A percentile compares a stretch with the other conserved stretches of the same genome.
phyloP scores from a whole-genome alignment of 2,888 invertebrate genomes.

The Tanypteryx hageni region DNA sequence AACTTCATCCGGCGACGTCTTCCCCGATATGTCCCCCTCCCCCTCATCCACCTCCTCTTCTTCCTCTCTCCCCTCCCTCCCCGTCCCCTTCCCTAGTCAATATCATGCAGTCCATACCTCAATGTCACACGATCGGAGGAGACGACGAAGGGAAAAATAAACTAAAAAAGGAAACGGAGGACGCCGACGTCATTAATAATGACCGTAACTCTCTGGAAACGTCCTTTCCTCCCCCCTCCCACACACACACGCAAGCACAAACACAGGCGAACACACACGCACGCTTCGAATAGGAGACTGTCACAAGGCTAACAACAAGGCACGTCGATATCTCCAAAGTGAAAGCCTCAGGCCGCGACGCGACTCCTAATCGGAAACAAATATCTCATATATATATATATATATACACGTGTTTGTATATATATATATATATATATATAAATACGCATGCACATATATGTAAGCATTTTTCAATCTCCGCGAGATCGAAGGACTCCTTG shows the following conservation, averaged over 20 bases:
- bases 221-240: too few species aligned
- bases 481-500: background rate
- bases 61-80: background rate
- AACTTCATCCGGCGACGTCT: constrained; percentile 4
- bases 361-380: background rate
- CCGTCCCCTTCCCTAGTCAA: background rate
- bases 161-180: background rate
- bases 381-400: background rate
- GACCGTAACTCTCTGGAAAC: constrained; percentile 29
- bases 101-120: constrained; percentile 31
- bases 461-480: background rate
- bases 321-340: constrained; percentile 14
- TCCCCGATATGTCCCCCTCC: background rate
- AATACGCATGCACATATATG: background rate
- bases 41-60: background rate
- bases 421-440: too few species aligned
- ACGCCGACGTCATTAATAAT: constrained; percentile 54
- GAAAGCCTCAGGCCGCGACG: background rate
- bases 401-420: too few species aligned
- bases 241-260: background rate
- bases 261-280: background rate
- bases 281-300: background rate
- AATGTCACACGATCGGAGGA: constrained; percentile 5
- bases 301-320: background rate
- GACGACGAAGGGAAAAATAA: background rate